Evolutionary conservation across 37 sponge, comb jelly and placozoan species (phyloP).

Genomic region (Geodia barretti): DNA sequence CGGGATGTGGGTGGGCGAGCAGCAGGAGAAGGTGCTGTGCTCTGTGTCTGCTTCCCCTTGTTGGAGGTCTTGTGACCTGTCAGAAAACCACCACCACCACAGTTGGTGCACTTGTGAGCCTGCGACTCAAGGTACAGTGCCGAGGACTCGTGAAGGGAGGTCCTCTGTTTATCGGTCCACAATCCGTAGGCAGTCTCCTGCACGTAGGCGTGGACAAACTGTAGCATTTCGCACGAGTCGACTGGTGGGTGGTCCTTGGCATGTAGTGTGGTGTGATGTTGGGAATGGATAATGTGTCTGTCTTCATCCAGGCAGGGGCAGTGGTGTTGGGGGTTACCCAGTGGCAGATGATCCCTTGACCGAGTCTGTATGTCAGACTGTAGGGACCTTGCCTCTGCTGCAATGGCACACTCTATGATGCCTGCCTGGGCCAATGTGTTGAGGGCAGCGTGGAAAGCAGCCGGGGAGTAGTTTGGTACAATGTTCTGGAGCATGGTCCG

Average conservation of each 20-base stretch:
- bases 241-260: conserved; percentile 22
- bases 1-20: too few relatives aligned
- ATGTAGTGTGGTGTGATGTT: conserved; percentile 16
- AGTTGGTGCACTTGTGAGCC: conserved; percentile 87
- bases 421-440: conserved; percentile 51
- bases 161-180: conserved; percentile 79
- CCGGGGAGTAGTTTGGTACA: conserved; percentile 49
- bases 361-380: not conserved
- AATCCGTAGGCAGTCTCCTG: conserved; percentile 84
- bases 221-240: conserved; percentile 55
- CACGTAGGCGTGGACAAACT: conserved; percentile 86
- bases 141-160: conserved; percentile 73
- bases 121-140: conserved; percentile 78
- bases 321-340: conserved; percentile 22
- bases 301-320: conserved; percentile 42
- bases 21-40: not conserved
- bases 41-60: not conserved
- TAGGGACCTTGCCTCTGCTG: conserved; percentile 38
- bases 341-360: not conserved
- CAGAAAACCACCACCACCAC: conserved; percentile 85
- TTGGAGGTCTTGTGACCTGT: not conserved
- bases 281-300: not conserved
- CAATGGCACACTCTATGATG: conserved; percentile 73
- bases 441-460: conserved; percentile 31
- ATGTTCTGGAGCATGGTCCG: conserved; percentile 63